Base-by-base conservation (phyloP, 2,888 invertebrate genomes). In the Sminthurinus aureus region DNA sequence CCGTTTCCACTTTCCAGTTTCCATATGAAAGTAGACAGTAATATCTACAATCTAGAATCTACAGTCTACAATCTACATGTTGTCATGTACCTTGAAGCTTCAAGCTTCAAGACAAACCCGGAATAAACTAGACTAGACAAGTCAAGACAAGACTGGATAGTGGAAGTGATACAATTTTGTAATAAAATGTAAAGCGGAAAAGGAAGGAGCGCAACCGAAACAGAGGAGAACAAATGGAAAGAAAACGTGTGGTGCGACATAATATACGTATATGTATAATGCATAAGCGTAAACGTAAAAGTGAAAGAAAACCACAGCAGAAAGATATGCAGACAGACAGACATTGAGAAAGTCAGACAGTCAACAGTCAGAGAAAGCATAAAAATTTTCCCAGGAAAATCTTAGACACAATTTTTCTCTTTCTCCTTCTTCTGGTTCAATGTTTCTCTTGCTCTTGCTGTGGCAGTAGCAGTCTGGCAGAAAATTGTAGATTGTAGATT, bases 351-450 rank as follows among this genome's bases (percentile, higher is more conserved):
- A 22, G n/a, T n/a, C n/a, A n/a, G n/a, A n/a, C n/a, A n/a, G n/a
- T n/a, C n/a, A n/a, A n/a, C n/a, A n/a, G n/a, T n/a, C n/a, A n/a
- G 38, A 74, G 26, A 38, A 26, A 74, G 74, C 26, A 74, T 26
- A 26, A 77, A 58, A 77, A 58, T 22, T 71, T 71, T 71, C 71
- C 71, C 26, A 13, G 71, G 71, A 71, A 20, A 78, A 77, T 79
- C 22, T 79, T 22, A 79, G 64, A 22, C 24, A 58, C 58, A 26
- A 58, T 79, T 58, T 26, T 22, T 66, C 58, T 77, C 20, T 6
- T 38, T 38, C 6, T 38, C 6, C 38, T 6, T 38, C 38, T 38
- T 38, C 38, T 38, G 38, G 38, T 38, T 38, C 3, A 38, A 38
- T 38, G 38, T 38, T 38, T n/a, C n/a, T n/a, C n/a, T n/a, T n/a